Evolutionary conservation across 92 coral and sea anemone genomes (phyloP).

Genomic region (Palythoa heliodiscus): DNA sequence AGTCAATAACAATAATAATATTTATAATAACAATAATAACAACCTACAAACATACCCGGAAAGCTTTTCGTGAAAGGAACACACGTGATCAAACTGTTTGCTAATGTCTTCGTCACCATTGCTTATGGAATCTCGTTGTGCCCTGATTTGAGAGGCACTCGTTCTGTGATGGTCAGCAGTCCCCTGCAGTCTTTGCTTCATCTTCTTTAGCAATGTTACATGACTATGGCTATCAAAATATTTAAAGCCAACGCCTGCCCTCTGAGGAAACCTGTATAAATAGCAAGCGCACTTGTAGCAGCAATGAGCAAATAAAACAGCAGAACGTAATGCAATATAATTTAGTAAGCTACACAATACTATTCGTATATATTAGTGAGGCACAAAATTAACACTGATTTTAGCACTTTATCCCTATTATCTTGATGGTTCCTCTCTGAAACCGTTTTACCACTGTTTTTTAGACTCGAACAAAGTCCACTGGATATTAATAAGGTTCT

Average conservation of each 20-base stretch:
- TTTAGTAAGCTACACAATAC: no score
- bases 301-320: neutral
- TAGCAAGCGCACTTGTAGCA: neutral
- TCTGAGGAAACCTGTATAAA: conserved; percentile 70
- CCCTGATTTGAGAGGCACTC: conserved; percentile 67
- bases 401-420: no score
- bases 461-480: no score
- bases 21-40: neutral
- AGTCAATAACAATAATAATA: neutral
- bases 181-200: conserved; percentile 88
- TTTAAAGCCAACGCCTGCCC: conserved; percentile 90
- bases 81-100: conserved; percentile 83
- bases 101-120: conserved; percentile 71
- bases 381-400: no score
- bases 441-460: no score
- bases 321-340: neutral
- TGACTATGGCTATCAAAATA: conserved; percentile 86
- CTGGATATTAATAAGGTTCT: no score
- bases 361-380: no score
- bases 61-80: conserved; percentile 77
- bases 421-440: no score
- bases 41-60: conserved; percentile 58
- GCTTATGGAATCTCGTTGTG: conserved; percentile 70
- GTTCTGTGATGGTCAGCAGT: conserved; percentile 86
- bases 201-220: conserved; percentile 79